Percentiles rank a stretch among this genome's conserved stretches.
phyloP scores from a whole-genome alignment of 2,797 vertebrate genomes.

The Rhodeus uyekii region DNA sequence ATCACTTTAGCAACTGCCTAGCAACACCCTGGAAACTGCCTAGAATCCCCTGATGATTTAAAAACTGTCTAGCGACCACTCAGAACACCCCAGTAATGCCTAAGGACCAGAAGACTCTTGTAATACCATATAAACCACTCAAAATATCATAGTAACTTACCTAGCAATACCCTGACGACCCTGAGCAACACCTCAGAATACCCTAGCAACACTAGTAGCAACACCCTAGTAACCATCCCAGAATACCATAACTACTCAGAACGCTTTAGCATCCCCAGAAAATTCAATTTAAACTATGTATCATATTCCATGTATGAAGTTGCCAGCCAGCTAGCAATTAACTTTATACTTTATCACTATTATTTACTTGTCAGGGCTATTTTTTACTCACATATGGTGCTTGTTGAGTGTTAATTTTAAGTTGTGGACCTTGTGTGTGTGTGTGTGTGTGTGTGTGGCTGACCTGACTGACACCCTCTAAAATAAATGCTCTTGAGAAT shows the following conservation, averaged over 20 bases:
- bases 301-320: not conserved
- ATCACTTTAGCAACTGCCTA: not conserved
- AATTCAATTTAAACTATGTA: not conserved
- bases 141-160: not conserved
- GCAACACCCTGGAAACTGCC: not conserved
- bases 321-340: not conserved
- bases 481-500: conserved; percentile 39
- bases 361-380: not conserved
- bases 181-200: not conserved
- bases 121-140: not conserved
- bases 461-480: conserved; percentile 18
- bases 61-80: not conserved
- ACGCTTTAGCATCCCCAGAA: not conserved
- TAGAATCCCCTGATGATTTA: not conserved
- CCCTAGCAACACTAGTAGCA: not conserved
- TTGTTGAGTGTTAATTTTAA: not conserved
- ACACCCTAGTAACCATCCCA: not conserved
- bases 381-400: not conserved
- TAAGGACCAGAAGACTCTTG: not conserved
- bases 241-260: too few relatives aligned
- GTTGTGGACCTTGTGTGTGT: conserved; percentile 10
- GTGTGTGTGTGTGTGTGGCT: conserved; percentile 15
- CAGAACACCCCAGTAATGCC: not conserved
- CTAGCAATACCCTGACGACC: not conserved
- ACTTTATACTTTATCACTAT: not conserved